These are phyloP conservation scores for Amiota minor DNA, from an alignment of 2,888 invertebrate genomes.

Conservation along the genomic window DNA sequence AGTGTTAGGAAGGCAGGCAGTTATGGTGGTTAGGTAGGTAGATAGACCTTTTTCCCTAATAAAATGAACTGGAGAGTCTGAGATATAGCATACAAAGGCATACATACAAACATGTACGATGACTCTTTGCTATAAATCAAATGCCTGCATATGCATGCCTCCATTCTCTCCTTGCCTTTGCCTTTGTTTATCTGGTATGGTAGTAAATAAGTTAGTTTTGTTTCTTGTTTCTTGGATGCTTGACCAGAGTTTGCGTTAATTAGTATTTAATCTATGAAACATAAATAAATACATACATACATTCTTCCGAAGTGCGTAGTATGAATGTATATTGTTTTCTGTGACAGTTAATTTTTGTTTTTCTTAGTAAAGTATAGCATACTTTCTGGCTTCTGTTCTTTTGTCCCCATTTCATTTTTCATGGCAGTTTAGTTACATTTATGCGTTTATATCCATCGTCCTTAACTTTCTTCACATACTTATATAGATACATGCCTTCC, in stretches of 20 bases:
- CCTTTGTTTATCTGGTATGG: constrained; percentile 28
- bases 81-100: no score
- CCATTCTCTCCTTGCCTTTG: not conserved
- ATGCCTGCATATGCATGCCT: constrained; percentile 45
- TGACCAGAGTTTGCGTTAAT: constrained; percentile 59
- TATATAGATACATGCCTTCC: no score
- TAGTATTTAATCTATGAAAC: constrained; percentile 70
- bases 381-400: no score
- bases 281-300: constrained; percentile 64
- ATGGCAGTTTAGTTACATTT: no score
- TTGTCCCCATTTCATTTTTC: no score
- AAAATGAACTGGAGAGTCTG: no score
- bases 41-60: no score
- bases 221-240: constrained; percentile 29
- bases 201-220: not conserved
- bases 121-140: constrained; percentile 58
- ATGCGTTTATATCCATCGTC: no score
- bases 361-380: no score
- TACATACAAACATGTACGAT: not conserved
- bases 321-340: constrained; percentile 26
- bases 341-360: constrained; percentile 60
- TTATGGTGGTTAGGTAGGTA: no score
- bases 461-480: no score
- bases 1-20: no score
- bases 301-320: constrained; percentile 29